These are phyloP conservation scores for Platorchestia sp. DNA, from an alignment of 1,140 invertebrate genomes.

Conservation along the genomic window DNA sequence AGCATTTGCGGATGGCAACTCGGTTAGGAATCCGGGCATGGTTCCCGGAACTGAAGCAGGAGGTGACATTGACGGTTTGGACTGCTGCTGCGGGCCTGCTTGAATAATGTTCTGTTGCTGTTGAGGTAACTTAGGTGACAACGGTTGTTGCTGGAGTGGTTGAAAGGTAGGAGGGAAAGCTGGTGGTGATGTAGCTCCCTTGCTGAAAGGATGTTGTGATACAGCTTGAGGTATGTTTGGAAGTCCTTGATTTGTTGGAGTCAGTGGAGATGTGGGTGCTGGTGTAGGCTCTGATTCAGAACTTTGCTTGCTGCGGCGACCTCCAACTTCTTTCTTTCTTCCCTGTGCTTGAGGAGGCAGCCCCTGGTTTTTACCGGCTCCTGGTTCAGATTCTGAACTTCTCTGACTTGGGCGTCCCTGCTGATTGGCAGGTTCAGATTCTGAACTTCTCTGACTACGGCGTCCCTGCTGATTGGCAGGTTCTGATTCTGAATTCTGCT, in stretches of 20 bases:
- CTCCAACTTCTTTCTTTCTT: neutral
- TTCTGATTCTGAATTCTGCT: constrained; percentile 26
- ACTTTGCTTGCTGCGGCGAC: constrained; percentile 42
- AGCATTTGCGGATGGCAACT: neutral
- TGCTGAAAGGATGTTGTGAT: neutral
- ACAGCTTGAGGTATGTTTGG: neutral
- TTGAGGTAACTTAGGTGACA: neutral
- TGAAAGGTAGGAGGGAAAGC: neutral
- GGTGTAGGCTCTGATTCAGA: neutral
- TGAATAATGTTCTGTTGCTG: neutral
- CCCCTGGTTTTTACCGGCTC: neutral
- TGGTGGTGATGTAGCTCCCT: neutral
- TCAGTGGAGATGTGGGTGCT: neutral
- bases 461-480: neutral
- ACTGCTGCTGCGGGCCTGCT: neutral
- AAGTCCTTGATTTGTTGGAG: neutral
- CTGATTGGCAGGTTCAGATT: neutral
- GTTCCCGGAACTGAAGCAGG: neutral
- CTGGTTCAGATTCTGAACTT: constrained; percentile 19
- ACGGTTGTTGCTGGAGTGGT: neutral
- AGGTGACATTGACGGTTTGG: neutral
- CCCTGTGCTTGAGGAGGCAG: neutral
- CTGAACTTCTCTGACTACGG: constrained; percentile 27
- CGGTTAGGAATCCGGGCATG: neutral
- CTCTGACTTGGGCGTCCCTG: constrained; percentile 4